Evolutionary conservation across 2,888 invertebrate species (phyloP).

Genomic region (Drosophila falleni): DNA sequence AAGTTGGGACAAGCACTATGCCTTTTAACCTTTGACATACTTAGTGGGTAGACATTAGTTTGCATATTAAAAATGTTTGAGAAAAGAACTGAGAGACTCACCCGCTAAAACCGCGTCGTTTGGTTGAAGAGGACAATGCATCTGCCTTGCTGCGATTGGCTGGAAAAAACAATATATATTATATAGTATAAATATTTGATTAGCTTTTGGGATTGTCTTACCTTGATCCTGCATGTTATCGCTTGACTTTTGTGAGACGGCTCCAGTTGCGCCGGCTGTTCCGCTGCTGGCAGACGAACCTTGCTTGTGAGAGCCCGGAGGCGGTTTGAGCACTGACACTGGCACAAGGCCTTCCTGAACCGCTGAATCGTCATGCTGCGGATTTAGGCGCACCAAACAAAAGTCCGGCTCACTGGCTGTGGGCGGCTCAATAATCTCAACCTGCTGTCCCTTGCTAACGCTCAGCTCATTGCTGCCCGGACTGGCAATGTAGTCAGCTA

Average conservation of each 20-base stretch:
- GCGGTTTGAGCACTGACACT: constrained; percentile 91
- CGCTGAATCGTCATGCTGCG: constrained; percentile 86
- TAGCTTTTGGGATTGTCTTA: constrained; percentile 42
- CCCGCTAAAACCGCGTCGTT: constrained; percentile 94
- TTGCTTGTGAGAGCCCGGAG: constrained; percentile 87
- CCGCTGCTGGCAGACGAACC: constrained; percentile 47
- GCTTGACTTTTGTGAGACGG: constrained; percentile 76
- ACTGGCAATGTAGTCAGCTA: constrained; percentile 93
- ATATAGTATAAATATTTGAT: constrained; percentile 6
- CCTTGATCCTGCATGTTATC: constrained; percentile 84
- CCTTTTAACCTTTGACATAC: constrained; percentile 31
- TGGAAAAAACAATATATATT: constrained; percentile 23
- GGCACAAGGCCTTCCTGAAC: constrained; percentile 93
- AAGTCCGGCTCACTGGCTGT: constrained; percentile 89
- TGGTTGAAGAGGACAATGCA: constrained; percentile 91
- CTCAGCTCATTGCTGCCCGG: constrained; percentile 92
- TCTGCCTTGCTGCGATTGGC: constrained; percentile 86
- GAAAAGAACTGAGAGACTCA: constrained; percentile 86
- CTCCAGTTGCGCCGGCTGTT: constrained; percentile 24
- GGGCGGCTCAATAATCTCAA: constrained; percentile 93
- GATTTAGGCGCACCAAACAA: constrained; percentile 89
- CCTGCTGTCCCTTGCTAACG: constrained; percentile 96
- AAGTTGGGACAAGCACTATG: neutral
- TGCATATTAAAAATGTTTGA: constrained; percentile 34
- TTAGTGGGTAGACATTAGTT: constrained; percentile 20